Percentiles rank a stretch among this genome's conserved stretches.
phyloP scores from a whole-genome alignment of 1,140 invertebrate genomes.

The Microplitis mediator region DNA sequence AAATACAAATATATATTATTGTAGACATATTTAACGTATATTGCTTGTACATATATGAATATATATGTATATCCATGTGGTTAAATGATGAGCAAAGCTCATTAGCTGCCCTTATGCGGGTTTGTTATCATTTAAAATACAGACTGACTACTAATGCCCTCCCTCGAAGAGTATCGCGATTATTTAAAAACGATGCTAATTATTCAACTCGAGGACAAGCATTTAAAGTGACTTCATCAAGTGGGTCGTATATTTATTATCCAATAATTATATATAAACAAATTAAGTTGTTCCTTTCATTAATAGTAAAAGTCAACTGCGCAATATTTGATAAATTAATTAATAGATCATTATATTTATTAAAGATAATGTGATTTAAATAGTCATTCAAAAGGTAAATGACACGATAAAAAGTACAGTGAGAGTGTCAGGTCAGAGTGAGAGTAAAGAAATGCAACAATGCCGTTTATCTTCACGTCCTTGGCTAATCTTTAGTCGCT shows the following conservation, averaged over 20 bases:
- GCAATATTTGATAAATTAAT: too few species aligned
- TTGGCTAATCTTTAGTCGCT: slow-evolving; percentile 57
- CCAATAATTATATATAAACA: too few species aligned
- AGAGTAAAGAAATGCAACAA: slow-evolving; percentile 33
- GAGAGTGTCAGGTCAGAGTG: background rate
- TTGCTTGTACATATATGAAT: too few species aligned
- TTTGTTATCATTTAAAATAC: slow-evolving; percentile 3
- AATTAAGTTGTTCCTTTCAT: too few species aligned
- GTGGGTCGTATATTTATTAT: background rate
- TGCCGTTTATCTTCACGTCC: slow-evolving; percentile 59
- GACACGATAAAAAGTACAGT: background rate
- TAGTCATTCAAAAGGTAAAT: background rate
- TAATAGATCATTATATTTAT: too few species aligned
- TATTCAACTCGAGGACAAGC: slow-evolving; percentile 17
- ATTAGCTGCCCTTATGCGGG: slow-evolving; percentile 17
- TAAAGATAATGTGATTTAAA: too few species aligned
- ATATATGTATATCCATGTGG: too few species aligned
- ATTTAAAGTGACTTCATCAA: background rate
- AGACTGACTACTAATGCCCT: background rate
- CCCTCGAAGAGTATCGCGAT: slow-evolving; percentile 18
- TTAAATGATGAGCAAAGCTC: background rate
- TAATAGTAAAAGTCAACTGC: too few species aligned
- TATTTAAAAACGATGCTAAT: slow-evolving; percentile 21
- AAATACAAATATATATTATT: background rate
- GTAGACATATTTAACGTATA: background rate